phyloP scores from a whole-genome alignment of 1,140 invertebrate species.

The Aphis craccivora region DNA sequence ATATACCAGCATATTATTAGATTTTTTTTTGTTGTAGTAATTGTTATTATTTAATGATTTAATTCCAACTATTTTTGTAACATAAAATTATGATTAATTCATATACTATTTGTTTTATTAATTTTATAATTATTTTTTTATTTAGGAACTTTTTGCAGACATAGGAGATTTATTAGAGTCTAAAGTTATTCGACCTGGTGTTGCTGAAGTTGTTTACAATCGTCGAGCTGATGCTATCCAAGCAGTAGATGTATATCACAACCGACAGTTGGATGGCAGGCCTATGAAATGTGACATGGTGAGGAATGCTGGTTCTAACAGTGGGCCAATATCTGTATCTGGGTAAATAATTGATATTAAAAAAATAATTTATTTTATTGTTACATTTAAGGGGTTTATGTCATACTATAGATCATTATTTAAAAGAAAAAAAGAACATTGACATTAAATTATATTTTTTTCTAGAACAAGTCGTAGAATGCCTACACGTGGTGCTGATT shows the following conservation, averaged over 20 bases:
- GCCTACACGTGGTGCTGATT: conserved; percentile 45
- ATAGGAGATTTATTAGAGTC: conserved; percentile 86
- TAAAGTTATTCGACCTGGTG: conserved; percentile 82
- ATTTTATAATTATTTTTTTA: conserved; percentile 51
- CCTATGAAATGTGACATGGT: conserved; percentile 83
- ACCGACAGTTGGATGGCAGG: conserved; percentile 85
- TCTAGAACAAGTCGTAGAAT: conserved; percentile 50
- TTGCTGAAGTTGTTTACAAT: conserved; percentile 89
- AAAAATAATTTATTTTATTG: not conserved
- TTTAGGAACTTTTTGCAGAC: conserved; percentile 88
- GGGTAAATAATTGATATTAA: conserved; percentile 38
- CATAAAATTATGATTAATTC: not conserved
- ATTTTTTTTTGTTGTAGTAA: not conserved
- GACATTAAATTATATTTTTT: not conserved
- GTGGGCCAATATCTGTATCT: not conserved
- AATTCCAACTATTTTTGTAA: too few relatives aligned
- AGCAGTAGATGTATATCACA: conserved; percentile 91
- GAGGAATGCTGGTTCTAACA: conserved; percentile 63
- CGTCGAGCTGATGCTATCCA: conserved; percentile 83
- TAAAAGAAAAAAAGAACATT: not conserved
- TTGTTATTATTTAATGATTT: not conserved
- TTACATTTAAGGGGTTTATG: not conserved
- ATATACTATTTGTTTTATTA: not conserved
- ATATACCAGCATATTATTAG: not conserved
- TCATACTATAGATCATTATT: not conserved